Evolutionary conservation across 2,888 invertebrate species (phyloP).

Genomic region (Anaspis maculata): DNA sequence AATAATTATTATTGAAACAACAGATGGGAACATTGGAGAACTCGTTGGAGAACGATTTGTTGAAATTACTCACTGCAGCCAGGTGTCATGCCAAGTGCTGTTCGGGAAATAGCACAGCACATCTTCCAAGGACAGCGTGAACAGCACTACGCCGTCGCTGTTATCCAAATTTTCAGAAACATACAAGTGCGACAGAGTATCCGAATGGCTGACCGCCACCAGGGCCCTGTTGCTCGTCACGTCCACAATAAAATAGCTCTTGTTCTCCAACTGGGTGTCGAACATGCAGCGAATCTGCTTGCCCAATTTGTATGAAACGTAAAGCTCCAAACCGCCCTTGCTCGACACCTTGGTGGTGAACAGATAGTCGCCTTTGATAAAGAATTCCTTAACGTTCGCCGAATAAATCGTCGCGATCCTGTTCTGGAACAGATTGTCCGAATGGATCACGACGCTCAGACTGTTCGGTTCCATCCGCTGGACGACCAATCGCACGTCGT

Average conservation of each 20-base stretch:
- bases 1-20: too few species aligned
- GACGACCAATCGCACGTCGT: constrained; percentile 50
- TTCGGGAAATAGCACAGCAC: constrained; percentile 80
- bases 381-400: constrained; percentile 70
- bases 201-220: constrained; percentile 72
- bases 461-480: constrained; percentile 60
- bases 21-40: too few species aligned
- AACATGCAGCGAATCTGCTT: constrained; percentile 67
- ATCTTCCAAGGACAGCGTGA: constrained; percentile 69
- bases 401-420: constrained; percentile 28
- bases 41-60: too few species aligned
- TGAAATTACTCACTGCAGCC: constrained; percentile 67
- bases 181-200: constrained; percentile 67
- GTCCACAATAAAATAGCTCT: constrained; percentile 75
- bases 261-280: constrained; percentile 55
- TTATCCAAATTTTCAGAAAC: constrained; percentile 60
- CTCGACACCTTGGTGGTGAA: constrained; percentile 60
- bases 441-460: constrained; percentile 46
- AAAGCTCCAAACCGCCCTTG: constrained; percentile 46
- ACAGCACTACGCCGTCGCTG: constrained; percentile 53
- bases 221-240: constrained; percentile 73
- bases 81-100: constrained; percentile 70
- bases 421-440: constrained; percentile 26
- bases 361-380: constrained; percentile 75
- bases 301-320: constrained; percentile 67